Evolutionary conservation across 1,140 invertebrate genomes (phyloP).

Genomic region (Drosophila sucinea): DNA sequence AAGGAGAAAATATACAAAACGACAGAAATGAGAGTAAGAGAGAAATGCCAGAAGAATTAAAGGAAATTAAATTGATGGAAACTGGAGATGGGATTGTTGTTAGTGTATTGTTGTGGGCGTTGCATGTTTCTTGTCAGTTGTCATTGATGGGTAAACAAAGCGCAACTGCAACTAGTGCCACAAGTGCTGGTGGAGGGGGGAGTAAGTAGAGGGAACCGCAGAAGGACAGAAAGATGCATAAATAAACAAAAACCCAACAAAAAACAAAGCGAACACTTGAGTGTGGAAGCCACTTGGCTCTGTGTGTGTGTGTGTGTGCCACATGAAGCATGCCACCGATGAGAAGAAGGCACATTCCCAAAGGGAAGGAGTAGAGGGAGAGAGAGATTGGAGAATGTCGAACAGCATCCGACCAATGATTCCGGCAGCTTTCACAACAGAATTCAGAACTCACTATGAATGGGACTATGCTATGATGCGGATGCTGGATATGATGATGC

Average conservation of each 20-base stretch:
- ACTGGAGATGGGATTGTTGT: conserved; percentile 32
- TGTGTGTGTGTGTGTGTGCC: conserved; percentile 25
- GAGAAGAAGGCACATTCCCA: background rate
- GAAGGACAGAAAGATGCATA: conserved; percentile 73
- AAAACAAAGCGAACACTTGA: conserved; percentile 58
- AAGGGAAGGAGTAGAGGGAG: conserved; percentile 18
- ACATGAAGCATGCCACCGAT: conserved; percentile 70
- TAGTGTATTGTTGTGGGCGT: conserved; percentile 61
- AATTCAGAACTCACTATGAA: conserved; percentile 25
- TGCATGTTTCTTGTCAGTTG: conserved; percentile 75
- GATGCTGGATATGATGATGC: conserved; percentile 6
- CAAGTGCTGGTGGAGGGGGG: conserved; percentile 22
- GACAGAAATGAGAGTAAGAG: conserved; percentile 18
- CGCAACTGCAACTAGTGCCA: conserved; percentile 40
- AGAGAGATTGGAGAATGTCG: conserved; percentile 53
- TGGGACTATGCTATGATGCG: background rate
- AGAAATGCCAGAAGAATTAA: conserved; percentile 45
- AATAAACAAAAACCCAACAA: conserved; percentile 68
- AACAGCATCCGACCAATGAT: conserved; percentile 45
- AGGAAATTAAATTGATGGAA: conserved; percentile 74
- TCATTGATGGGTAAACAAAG: conserved; percentile 79
- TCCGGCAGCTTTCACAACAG: conserved; percentile 42
- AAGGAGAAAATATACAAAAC: conserved; percentile 19
- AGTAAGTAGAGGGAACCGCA: conserved; percentile 20
- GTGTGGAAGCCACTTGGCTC: conserved; percentile 47